phyloP scores from a whole-genome alignment of 2,888 invertebrate genomes.

The Venusia cambrica region DNA sequence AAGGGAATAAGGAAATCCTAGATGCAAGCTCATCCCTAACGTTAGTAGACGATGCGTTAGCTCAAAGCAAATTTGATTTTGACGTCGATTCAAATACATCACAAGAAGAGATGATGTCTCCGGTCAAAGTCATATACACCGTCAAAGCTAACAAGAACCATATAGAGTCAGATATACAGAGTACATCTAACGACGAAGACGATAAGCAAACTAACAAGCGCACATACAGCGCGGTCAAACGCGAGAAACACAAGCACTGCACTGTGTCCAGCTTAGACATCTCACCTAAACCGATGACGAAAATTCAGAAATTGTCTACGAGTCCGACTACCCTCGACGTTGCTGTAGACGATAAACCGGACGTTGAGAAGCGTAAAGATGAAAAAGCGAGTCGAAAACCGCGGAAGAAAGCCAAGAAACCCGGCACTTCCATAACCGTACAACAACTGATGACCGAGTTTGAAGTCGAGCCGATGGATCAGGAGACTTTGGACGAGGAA shows the following conservation, averaged over 20 bases:
- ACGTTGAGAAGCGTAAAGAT: not conserved
- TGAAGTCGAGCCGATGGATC: conserved; percentile 28
- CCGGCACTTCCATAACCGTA: conserved; percentile 34
- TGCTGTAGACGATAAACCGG: too few species aligned
- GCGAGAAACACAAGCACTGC: conserved; percentile 26
- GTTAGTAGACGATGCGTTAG: conserved; percentile 52
- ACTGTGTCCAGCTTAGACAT: conserved; percentile 33
- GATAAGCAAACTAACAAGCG: conserved; percentile 48
- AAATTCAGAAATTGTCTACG: conserved; percentile 52
- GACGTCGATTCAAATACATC: not conserved
- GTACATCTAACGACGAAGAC: conserved; percentile 34
- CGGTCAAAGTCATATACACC: conserved; percentile 40
- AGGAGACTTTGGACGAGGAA: conserved; percentile 28
- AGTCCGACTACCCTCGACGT: too few species aligned
- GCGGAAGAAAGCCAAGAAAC: conserved; percentile 24
- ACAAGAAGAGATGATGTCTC: conserved; percentile 21
- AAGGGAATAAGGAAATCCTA: conserved; percentile 51
- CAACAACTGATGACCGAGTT: conserved; percentile 47
- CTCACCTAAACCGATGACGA: conserved; percentile 55
- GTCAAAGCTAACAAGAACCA: conserved; percentile 28
- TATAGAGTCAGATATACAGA: conserved; percentile 36
- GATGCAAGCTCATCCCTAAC: conserved; percentile 56
- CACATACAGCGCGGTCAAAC: conserved; percentile 41
- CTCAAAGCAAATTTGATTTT: conserved; percentile 18
- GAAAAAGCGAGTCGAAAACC: too few species aligned